These are phyloP conservation scores for Serripes groenlandicus DNA, from an alignment of 2,888 invertebrate species.

Conservation along the genomic window DNA sequence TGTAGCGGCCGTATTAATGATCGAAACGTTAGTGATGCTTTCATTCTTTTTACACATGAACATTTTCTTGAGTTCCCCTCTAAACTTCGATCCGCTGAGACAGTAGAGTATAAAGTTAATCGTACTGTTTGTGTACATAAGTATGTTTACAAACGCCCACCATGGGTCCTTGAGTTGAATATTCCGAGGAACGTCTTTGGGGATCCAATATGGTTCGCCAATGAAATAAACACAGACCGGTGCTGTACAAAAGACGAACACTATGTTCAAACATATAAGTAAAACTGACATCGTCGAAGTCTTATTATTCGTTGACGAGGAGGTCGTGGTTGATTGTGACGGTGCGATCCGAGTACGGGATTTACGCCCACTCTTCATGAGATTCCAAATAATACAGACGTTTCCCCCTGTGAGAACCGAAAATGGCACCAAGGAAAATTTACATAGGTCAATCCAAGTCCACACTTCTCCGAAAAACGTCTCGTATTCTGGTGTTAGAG, in stretches of 20 bases:
- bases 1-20: not conserved
- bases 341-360: constrained; percentile 24
- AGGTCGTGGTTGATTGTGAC: not conserved
- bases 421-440: constrained; percentile 76
- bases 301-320: constrained; percentile 5
- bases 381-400: constrained; percentile 71
- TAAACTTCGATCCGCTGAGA: constrained; percentile 75
- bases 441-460: constrained; percentile 77
- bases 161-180: constrained; percentile 51
- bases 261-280: constrained; percentile 67
- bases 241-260: constrained; percentile 71
- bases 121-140: constrained; percentile 75
- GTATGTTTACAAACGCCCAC: constrained; percentile 70
- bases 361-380: constrained; percentile 43
- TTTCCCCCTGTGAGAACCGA: constrained; percentile 73
- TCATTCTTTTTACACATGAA: constrained; percentile 37
- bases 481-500: constrained; percentile 49
- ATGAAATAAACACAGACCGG: constrained; percentile 71
- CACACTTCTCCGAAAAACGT: constrained; percentile 65
- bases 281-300: constrained; percentile 72
- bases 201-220: constrained; percentile 62
- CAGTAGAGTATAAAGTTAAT: constrained; percentile 75
- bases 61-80: constrained; percentile 63
- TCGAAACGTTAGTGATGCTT: not conserved
- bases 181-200: constrained; percentile 37